Evolutionary conservation across 2,888 invertebrate genomes (phyloP).

Genomic region (Pseudolycoriella hygida): DNA sequence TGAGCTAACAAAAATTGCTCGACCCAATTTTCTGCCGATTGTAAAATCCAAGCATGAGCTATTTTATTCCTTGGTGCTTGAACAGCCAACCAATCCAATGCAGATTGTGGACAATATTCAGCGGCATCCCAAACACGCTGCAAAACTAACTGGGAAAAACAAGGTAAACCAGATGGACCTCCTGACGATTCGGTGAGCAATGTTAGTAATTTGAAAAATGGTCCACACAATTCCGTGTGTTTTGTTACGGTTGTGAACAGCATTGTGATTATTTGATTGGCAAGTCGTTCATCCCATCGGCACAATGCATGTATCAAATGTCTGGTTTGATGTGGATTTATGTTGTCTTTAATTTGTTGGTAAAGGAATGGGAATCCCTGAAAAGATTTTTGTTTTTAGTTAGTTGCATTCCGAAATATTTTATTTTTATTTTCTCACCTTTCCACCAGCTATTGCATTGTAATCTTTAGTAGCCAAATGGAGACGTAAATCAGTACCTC

Average conservation of each 20-base stretch:
- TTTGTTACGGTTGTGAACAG: constrained; percentile 81
- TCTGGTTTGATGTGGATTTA: constrained; percentile 80
- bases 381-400: constrained; percentile 12
- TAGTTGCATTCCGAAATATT: constrained; percentile 2
- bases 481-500: constrained; percentile 56
- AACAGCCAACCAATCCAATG: constrained; percentile 78
- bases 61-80: constrained; percentile 76
- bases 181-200: constrained; percentile 70
- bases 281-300: constrained; percentile 77
- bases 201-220: constrained; percentile 83
- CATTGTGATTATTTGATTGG: constrained; percentile 76
- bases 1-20: constrained; percentile 77
- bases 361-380: constrained; percentile 84
- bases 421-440: constrained; percentile 32
- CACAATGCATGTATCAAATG: constrained; percentile 82
- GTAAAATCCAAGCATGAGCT: constrained; percentile 82
- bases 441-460: constrained; percentile 68
- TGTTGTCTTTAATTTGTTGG: constrained; percentile 86
- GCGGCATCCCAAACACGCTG: constrained; percentile 81
- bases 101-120: constrained; percentile 79
- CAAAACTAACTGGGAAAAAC: constrained; percentile 77
- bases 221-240: constrained; percentile 76
- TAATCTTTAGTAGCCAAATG: constrained; percentile 63
- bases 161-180: constrained; percentile 62
- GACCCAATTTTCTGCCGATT: constrained; percentile 80